Percentiles rank a stretch among this genome's conserved stretches.
phyloP scores from a whole-genome alignment of 2,888 invertebrate genomes.

The Oligia fasciuncula region DNA sequence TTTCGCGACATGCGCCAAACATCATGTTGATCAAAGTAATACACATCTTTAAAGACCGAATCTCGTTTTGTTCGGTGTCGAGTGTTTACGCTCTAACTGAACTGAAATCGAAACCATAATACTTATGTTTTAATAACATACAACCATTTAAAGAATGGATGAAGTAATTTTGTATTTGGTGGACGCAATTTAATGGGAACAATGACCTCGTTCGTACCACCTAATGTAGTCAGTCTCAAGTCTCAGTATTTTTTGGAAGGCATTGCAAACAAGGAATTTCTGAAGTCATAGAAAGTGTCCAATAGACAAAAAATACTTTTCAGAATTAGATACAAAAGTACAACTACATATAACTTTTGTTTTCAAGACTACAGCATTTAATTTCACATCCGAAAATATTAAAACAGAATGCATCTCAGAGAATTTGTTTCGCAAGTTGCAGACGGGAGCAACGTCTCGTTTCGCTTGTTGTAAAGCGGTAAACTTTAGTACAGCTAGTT shows the following conservation, averaged over 20 bases:
- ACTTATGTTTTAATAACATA: slow-evolving; percentile 44
- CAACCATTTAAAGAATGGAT: slow-evolving; percentile 44
- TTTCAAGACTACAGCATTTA: slow-evolving; percentile 16
- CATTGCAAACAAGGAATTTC: not conserved
- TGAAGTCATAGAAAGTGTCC: slow-evolving; percentile 30
- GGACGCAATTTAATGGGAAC: slow-evolving; percentile 38
- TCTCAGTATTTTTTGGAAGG: slow-evolving; percentile 1
- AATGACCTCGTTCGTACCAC: slow-evolving; percentile 31
- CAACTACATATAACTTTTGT: slow-evolving; percentile 16
- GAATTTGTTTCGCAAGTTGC: slow-evolving; percentile 40
- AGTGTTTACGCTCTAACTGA: slow-evolving; percentile 41
- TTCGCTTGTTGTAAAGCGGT: slow-evolving; percentile 17
- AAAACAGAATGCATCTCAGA: slow-evolving; percentile 20
- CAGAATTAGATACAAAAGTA: slow-evolving; percentile 7
- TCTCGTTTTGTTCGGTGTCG: slow-evolving; percentile 30
- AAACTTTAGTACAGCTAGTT: slow-evolving; percentile 36
- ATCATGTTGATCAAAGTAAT: slow-evolving; percentile 52
- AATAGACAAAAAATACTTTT: slow-evolving; percentile 13
- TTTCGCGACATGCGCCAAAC: slow-evolving; percentile 56
- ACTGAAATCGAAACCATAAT: slow-evolving; percentile 38
- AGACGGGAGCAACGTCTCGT: slow-evolving; percentile 12
- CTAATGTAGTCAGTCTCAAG: slow-evolving; percentile 16
- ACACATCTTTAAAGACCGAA: slow-evolving; percentile 16
- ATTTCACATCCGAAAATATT: slow-evolving; percentile 20
- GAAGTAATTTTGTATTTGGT: slow-evolving; percentile 34